Percentiles rank a stretch among this genome's conserved stretches.
Conservation (phyloP, 2,888 invertebrate genomes). For the Zygogramma bicolorata region DNA sequence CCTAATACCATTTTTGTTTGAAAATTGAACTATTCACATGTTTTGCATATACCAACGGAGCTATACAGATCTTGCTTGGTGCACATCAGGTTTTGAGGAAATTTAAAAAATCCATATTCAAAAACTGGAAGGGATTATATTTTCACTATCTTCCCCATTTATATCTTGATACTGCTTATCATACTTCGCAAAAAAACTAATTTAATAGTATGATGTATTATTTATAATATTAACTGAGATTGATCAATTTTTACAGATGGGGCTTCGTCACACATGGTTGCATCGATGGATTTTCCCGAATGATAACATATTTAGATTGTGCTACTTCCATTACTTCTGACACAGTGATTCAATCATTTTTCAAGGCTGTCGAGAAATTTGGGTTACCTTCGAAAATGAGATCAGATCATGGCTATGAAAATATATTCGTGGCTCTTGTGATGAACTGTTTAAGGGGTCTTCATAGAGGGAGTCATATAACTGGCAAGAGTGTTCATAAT, state of each 20-base stretch:
- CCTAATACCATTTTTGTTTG: too few relatives aligned
- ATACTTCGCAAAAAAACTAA: too few relatives aligned
- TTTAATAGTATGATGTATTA: too few relatives aligned
- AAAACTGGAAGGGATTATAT: too few relatives aligned
- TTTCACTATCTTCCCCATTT: too few relatives aligned
- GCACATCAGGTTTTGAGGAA: too few relatives aligned
- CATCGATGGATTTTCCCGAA: constrained; percentile 21
- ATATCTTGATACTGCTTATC: too few relatives aligned
- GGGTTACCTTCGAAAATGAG: constrained; percentile 21
- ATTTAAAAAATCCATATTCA: too few relatives aligned
- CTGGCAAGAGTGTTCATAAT: background rate
- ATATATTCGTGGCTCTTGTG: constrained; percentile 20
- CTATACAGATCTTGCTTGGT: too few relatives aligned
- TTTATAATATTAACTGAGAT: too few relatives aligned
- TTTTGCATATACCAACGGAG: too few relatives aligned
- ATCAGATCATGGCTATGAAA: constrained; percentile 31
- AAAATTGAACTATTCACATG: too few relatives aligned
- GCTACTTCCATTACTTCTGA: constrained; percentile 19
- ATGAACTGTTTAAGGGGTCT: constrained; percentile 23
- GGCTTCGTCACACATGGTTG: constrained; percentile 25
- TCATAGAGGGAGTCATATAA: constrained; percentile 21
- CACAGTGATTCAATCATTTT: constrained; percentile 15
- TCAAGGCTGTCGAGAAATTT: constrained; percentile 16
- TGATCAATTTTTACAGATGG: background rate
- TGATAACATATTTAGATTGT: constrained; percentile 19